Percentiles rank a stretch among this genome's conserved stretches.
These are phyloP conservation scores for Drosophila kambysellisi DNA, from an alignment of 2,888 invertebrate genomes.

Conservation along the genomic window DNA sequence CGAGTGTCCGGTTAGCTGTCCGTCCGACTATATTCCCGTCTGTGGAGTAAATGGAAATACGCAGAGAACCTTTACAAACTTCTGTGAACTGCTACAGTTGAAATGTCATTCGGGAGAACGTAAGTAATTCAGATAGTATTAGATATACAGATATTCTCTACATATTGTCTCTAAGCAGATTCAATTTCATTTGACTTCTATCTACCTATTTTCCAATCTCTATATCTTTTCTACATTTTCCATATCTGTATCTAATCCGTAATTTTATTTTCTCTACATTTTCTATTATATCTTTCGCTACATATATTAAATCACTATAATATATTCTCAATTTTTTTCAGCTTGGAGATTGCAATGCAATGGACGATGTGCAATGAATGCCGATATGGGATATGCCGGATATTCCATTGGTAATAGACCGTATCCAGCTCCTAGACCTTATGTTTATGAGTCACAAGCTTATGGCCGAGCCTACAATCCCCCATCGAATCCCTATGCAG, in stretches of 20 bases:
- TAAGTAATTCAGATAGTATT: conserved; percentile 18
- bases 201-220: background rate
- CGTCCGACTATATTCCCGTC: conserved; percentile 13
- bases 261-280: background rate
- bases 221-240: background rate
- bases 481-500: conserved; percentile 6
- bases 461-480: background rate
- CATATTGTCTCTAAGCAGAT: no score
- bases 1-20: conserved; percentile 39
- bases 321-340: background rate
- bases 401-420: background rate
- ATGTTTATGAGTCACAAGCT: background rate
- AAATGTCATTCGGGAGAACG: conserved; percentile 30
- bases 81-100: conserved; percentile 30
- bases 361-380: conserved; percentile 4
- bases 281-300: background rate
- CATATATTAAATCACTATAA: background rate
- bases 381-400: background rate
- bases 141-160: background rate
- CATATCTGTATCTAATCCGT: background rate
- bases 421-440: background rate
- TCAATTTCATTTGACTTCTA: background rate
- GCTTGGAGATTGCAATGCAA: conserved; percentile 31
- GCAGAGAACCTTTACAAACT: conserved; percentile 24
- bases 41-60: conserved; percentile 13